Evolutionary conservation across 2,797 vertebrate genomes (phyloP), one percentile per base, ranked within the genome.

Genomic region (Potorous gilbertii): DNA sequence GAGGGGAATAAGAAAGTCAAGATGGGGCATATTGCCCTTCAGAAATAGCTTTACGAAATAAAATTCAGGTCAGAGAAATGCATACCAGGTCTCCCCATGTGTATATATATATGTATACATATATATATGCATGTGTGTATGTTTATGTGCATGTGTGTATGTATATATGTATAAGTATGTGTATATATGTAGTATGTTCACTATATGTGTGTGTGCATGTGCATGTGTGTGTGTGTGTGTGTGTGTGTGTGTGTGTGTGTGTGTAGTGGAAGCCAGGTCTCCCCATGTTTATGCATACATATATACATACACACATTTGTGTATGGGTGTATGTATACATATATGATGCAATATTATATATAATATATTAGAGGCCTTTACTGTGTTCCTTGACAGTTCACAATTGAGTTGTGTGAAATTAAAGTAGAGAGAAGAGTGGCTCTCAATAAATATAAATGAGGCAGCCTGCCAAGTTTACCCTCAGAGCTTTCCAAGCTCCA

Each of bases 61-160:
- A 96, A 97, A 97, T 96, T 95, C 90, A 27, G 81, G 96, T 94
- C 97, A 97, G 97, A 28, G 96, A 98, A 97, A 66, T 0, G 0
- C 89, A 92, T 93, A 94, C 62, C 92, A 55, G 93, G 87, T 2
- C 1, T 54, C 29, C 57, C 52, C 56, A 92, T 55, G 90, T 91
- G 52, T 52, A 4, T 52, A 4, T 52, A 4, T 52, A 4, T 52
- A 4, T 52, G 52, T 52, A 50, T 91, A 4, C 5, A 5, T 52
- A 5, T 52, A 34, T 31, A 10, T 31, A 11, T 62, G 3, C 31
- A 12, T 62, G 12, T 62, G 4, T 62, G 8, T 31, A 13, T 12
- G 4, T 13, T 12, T 59, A 3, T 31, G 3, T 62, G 12, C 13
- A 31, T 62, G 4, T 34, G 16, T 62, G 1, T 59, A 59, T 59